These are phyloP conservation scores for Charadrius vociferus DNA, from an alignment of 2,113 vertebrate genomes.

Conservation along the genomic window DNA sequence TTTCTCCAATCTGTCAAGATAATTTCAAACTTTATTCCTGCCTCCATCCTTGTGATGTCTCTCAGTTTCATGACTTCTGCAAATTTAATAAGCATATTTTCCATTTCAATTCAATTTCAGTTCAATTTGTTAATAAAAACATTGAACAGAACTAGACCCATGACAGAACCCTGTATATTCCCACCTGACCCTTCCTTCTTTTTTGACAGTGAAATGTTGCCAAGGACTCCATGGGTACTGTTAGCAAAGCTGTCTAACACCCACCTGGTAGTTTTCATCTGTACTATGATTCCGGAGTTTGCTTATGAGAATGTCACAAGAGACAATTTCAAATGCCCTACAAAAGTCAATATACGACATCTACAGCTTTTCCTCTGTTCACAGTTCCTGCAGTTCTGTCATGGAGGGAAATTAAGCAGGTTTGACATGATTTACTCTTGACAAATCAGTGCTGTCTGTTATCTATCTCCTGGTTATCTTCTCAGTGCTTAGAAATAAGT, in stretches of 20 bases:
- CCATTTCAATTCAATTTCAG: slow-evolving; percentile 37
- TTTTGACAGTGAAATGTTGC: slow-evolving; percentile 17
- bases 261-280: neutral
- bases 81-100: slow-evolving; percentile 35
- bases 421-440: neutral
- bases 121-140: slow-evolving; percentile 60
- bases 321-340: neutral
- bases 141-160: slow-evolving; percentile 7
- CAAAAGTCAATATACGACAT: neutral
- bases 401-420: neutral
- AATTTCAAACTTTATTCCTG: neutral
- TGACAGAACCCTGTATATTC: neutral
- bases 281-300: neutral
- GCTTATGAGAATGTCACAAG: neutral
- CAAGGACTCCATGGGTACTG: neutral
- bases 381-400: neutral
- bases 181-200: neutral
- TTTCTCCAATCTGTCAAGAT: slow-evolving; percentile 19
- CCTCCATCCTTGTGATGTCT: neutral
- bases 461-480: neutral
- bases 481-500: neutral
- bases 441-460: neutral
- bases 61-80: neutral
- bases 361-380: neutral
- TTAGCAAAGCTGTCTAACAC: slow-evolving; percentile 33